Conservation (phyloP, 2,888 invertebrate genomes). For the Acrobasis repandana region DNA sequence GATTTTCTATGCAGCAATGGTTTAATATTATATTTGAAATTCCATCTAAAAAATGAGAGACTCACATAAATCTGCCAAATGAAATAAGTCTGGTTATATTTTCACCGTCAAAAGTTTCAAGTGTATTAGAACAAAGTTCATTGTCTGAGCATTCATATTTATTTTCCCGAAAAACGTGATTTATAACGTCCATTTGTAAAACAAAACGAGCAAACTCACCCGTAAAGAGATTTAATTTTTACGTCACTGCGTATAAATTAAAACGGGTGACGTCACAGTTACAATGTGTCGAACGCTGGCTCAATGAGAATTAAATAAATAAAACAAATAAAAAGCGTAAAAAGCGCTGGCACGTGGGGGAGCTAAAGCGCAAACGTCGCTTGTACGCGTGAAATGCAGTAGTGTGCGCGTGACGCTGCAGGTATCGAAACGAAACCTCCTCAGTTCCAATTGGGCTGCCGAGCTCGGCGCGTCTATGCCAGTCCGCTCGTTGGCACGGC, state of each 20-base stretch:
- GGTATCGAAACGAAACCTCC: constrained; percentile 63
- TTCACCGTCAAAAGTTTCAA: background rate
- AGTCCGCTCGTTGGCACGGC: constrained; percentile 23
- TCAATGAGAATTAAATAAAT: constrained; percentile 37
- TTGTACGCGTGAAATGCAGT: constrained; percentile 56
- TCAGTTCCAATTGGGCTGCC: constrained; percentile 70
- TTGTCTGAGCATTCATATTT: constrained; percentile 8
- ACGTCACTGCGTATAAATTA: constrained; percentile 47
- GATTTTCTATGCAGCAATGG: background rate
- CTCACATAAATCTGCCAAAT: background rate
- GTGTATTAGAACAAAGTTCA: background rate
- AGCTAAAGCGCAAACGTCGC: constrained; percentile 64
- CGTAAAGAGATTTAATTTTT: constrained; percentile 26
- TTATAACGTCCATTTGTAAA: constrained; percentile 13
- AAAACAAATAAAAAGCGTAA: constrained; percentile 38
- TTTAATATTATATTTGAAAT: constrained; percentile 1
- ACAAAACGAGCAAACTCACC: constrained; percentile 15
- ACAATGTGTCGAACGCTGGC: constrained; percentile 49
- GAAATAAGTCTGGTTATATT: background rate
- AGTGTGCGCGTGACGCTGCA: constrained; percentile 78
- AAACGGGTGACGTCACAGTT: constrained; percentile 46
- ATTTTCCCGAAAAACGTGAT: constrained; percentile 8
- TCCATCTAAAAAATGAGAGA: background rate
- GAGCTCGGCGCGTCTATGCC: constrained; percentile 43
- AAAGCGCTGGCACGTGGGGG: constrained; percentile 49